Conservation (phyloP, 2,888 invertebrate species). For the Aphodius granarius region DNA sequence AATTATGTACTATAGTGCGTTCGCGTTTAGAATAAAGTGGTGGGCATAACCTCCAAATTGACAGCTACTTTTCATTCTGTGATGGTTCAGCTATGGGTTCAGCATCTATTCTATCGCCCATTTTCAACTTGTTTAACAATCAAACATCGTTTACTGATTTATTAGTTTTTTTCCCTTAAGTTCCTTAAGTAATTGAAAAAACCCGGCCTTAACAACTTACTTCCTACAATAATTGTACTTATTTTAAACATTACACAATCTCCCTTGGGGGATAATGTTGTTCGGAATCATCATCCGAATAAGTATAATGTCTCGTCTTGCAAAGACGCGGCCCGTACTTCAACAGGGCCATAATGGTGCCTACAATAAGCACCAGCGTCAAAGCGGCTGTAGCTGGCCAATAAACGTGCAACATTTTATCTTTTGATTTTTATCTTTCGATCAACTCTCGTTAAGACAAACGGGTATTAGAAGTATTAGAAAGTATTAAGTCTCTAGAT, state of each 20-base stretch:
- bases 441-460: neutral
- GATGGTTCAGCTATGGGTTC: too few relatives aligned
- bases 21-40: too few relatives aligned
- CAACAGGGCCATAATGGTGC: constrained; percentile 74
- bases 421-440: constrained; percentile 14
- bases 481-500: constrained; percentile 56
- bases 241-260: neutral
- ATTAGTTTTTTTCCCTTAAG: neutral
- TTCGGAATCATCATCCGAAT: neutral
- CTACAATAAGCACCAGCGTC: constrained; percentile 69
- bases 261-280: constrained; percentile 4
- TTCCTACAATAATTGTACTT: neutral
- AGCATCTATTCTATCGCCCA: too few relatives aligned
- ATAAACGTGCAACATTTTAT: constrained; percentile 63
- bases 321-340: constrained; percentile 75
- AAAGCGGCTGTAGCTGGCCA: constrained; percentile 78
- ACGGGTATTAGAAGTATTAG: neutral
- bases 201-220: neutral
- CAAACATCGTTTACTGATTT: too few relatives aligned
- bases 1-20: too few relatives aligned
- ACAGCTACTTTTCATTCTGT: too few relatives aligned
- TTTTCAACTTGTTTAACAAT: too few relatives aligned
- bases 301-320: constrained; percentile 57
- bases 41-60: too few relatives aligned
- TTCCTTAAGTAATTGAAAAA: neutral